Percentiles rank a stretch among this genome's conserved stretches.
phyloP scores from a whole-genome alignment of 2,797 vertebrate genomes.

The Glyptemys insculpta region DNA sequence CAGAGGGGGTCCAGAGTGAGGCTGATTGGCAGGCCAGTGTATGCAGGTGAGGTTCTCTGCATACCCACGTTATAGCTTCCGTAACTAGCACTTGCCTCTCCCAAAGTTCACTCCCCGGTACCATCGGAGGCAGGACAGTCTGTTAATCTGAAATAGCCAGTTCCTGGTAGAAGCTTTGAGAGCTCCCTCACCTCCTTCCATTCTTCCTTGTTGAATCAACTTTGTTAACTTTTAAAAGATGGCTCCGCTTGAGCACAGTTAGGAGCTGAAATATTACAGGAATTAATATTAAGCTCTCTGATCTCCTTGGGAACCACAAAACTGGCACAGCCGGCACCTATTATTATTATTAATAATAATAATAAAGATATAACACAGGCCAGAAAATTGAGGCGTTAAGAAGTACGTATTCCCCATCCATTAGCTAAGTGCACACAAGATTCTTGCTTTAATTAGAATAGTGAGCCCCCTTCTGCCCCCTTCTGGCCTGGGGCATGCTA shows the following conservation, averaged over 20 bases:
- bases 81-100: background rate
- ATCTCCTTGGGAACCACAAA: constrained; percentile 53
- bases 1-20: too few species aligned
- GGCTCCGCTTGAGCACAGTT: constrained; percentile 71
- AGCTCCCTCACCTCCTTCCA: constrained; percentile 20
- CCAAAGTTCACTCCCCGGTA: background rate
- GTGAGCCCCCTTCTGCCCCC: background rate
- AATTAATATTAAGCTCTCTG: constrained; percentile 65
- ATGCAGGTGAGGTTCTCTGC: background rate
- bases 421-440: rapidly evolving
- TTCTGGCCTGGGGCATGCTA: background rate
- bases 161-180: background rate
- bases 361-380: constrained; percentile 49
- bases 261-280: constrained; percentile 69
- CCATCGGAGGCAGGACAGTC: background rate
- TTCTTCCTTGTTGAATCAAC: constrained; percentile 29
- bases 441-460: background rate
- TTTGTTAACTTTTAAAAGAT: constrained; percentile 52
- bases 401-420: background rate
- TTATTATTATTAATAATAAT: constrained; percentile 63
- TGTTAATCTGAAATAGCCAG: background rate
- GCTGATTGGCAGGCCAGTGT: background rate
- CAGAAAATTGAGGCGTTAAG: constrained; percentile 47
- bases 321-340: constrained; percentile 51
- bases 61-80: background rate